These are phyloP conservation scores for Cheracebus regulus DNA, from an alignment of 2,797 vertebrate genomes.

Conservation along the genomic window DNA sequence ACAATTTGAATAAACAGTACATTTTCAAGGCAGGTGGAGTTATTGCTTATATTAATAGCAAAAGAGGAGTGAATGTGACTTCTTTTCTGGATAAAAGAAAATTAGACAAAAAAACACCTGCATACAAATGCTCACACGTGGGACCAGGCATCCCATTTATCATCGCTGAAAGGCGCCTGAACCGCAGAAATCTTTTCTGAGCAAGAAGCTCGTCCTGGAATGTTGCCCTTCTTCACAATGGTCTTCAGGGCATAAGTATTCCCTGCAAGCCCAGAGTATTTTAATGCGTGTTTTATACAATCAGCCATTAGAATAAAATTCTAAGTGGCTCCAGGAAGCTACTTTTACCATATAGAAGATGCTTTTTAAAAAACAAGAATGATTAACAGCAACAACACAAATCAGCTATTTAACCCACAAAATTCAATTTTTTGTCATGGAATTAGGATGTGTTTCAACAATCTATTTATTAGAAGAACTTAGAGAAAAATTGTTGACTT, in stretches of 20 bases:
- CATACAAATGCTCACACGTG: neutral
- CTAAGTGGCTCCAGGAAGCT: conserved; percentile 66
- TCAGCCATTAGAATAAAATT: conserved; percentile 84
- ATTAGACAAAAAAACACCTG: conserved; percentile 64
- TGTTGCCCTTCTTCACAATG: conserved; percentile 84
- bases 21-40: neutral
- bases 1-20: neutral
- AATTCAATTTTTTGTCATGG: neutral
- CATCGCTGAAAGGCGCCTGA: conserved; percentile 59
- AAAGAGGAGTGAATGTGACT: neutral
- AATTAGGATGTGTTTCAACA: neutral
- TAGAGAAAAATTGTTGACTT: neutral
- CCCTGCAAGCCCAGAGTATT: conserved; percentile 84
- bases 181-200: conserved; percentile 75
- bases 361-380: conserved; percentile 81
- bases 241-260: conserved; percentile 86
- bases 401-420: conserved; percentile 59
- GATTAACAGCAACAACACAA: conserved; percentile 67
- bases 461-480: neutral
- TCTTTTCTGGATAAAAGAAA: conserved; percentile 36
- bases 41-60: neutral
- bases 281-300: conserved; percentile 84
- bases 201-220: conserved; percentile 84
- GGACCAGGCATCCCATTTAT: conserved; percentile 55
- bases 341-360: conserved; percentile 82